Conservation (phyloP, 2,797 vertebrate genomes). For the Alosa sapidissima region DNA sequence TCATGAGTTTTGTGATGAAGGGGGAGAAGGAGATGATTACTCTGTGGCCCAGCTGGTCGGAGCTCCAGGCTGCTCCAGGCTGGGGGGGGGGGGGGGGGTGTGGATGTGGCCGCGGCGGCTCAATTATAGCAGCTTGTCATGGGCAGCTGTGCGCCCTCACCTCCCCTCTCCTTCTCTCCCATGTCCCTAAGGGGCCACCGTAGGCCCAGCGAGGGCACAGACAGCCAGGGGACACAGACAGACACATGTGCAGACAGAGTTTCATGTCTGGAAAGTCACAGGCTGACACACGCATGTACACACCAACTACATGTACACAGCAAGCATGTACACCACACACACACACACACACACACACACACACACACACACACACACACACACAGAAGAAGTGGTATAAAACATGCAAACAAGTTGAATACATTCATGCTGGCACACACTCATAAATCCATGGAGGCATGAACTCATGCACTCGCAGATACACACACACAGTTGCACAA, state of each 20-base stretch:
- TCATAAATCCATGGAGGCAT: not conserved
- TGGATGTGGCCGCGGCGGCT: constrained; percentile 26
- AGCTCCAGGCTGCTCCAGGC: constrained; percentile 37
- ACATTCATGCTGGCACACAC: not conserved
- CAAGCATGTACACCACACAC: not conserved
- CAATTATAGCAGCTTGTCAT: constrained; percentile 41
- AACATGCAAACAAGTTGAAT: not conserved
- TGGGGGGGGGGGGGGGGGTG: constrained; percentile 33
- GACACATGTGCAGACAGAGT: constrained; percentile 9
- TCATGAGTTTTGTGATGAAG: not conserved
- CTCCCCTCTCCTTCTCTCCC: not conserved
- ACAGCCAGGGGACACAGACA: not conserved
- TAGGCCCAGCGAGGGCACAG: not conserved
- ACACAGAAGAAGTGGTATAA: not conserved
- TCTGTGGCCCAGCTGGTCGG: constrained; percentile 29
- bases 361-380: not conserved
- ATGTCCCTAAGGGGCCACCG: constrained; percentile 26
- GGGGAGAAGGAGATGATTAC: not conserved
- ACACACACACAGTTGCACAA: not conserved
- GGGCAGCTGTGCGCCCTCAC: constrained; percentile 32
- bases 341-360: not conserved
- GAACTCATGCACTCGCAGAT: not conserved
- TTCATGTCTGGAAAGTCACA: not conserved
- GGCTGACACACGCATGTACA: not conserved
- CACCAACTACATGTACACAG: too few species aligned